Conservation (phyloP, 2,113 vertebrate genomes). For the Piaya cayana region DNA sequence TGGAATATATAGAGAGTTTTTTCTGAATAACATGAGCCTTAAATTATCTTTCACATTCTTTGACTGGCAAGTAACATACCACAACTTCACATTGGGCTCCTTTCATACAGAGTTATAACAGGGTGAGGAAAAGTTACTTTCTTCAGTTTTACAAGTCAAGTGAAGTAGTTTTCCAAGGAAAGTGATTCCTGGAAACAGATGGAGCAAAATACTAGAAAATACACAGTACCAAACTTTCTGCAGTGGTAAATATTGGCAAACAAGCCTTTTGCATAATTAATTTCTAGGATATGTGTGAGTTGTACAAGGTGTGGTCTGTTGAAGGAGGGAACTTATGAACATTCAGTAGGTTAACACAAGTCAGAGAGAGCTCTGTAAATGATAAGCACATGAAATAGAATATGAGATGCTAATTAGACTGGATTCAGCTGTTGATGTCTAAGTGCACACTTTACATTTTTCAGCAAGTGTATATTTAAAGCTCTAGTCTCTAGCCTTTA, state of each 20-base stretch:
- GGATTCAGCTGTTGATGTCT: neutral
- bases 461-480: conserved; percentile 47
- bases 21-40: conserved; percentile 61
- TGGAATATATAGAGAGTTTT: conserved; percentile 61
- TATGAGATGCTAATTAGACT: neutral
- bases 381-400: neutral
- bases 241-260: neutral
- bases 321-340: neutral
- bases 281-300: neutral
- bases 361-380: neutral
- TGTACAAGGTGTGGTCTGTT: neutral
- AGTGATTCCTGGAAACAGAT: neutral
- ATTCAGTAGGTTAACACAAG: neutral
- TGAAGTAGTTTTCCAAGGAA: neutral
- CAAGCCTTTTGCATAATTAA: neutral
- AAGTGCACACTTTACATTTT: neutral
- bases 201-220: neutral
- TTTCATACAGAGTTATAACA: conserved; percentile 42
- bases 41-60: conserved; percentile 69
- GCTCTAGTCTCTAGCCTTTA: conserved; percentile 48
- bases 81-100: conserved; percentile 23
- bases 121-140: conserved; percentile 24
- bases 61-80: conserved; percentile 62
- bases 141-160: neutral
- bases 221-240: neutral